phyloP scores from a whole-genome alignment of 2,888 invertebrate genomes.

The Pyralis farinalis region DNA sequence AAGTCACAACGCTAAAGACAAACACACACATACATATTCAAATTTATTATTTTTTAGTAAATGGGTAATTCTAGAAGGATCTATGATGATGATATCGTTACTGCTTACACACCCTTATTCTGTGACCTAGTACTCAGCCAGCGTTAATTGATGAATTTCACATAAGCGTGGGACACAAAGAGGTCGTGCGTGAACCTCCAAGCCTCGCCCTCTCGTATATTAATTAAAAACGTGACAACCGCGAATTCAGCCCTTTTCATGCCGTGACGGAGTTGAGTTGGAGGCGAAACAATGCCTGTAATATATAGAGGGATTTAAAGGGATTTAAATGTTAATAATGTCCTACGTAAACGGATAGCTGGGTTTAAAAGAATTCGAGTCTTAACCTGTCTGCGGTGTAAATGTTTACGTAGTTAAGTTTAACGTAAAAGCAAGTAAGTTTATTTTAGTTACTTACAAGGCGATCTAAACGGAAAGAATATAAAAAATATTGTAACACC shows the following conservation, averaged over 20 bases:
- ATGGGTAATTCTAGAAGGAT: too few species aligned
- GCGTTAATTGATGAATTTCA: conserved; percentile 61
- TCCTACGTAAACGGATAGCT: neutral
- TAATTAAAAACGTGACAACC: conserved; percentile 76
- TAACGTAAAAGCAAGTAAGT: too few species aligned
- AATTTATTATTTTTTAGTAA: too few species aligned
- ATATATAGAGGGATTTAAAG: conserved; percentile 28
- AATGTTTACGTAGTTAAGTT: neutral
- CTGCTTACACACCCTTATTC: neutral
- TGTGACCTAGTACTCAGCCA: conserved; percentile 11
- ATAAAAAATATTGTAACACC: too few species aligned
- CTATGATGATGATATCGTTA: too few species aligned
- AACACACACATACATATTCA: too few species aligned
- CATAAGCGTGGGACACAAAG: conserved; percentile 38
- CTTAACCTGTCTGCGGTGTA: neutral
- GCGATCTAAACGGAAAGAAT: too few species aligned
- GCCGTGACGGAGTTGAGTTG: conserved; percentile 39
- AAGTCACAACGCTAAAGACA: too few species aligned
- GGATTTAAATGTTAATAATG: conserved; percentile 33
- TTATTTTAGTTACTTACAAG: too few species aligned
- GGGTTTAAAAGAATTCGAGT: neutral
- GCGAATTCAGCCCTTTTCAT: conserved; percentile 61
- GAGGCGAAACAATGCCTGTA: conserved; percentile 30
- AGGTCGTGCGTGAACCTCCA: conserved; percentile 42
- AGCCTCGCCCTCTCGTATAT: conserved; percentile 57